A percentile compares a stretch with the other conserved stretches of the same genome.
Evolutionary conservation across 2,113 vertebrate species (phyloP).

Genomic region (Pterocles burchelli): DNA sequence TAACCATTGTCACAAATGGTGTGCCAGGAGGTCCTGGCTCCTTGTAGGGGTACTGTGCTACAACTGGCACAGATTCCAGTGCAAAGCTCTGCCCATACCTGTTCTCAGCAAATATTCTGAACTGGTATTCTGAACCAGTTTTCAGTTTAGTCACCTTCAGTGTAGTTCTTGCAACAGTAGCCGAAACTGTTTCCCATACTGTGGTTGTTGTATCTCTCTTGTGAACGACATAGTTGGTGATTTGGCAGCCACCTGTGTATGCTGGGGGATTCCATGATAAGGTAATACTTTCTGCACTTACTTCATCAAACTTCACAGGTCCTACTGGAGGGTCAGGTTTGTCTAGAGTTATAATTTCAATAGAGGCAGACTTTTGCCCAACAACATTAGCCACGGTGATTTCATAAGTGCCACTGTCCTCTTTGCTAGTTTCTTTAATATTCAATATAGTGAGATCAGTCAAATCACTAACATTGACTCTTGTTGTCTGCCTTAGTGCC

Average conservation of each 20-base stretch:
- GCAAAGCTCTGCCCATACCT: slow-evolving; percentile 95
- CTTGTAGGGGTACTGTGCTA: slow-evolving; percentile 96
- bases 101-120: slow-evolving; percentile 98
- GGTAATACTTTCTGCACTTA: slow-evolving; percentile 93
- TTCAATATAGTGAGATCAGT: slow-evolving; percentile 82
- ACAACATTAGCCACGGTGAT: slow-evolving; percentile 86
- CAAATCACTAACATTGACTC: slow-evolving; percentile 86
- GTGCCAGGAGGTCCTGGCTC: slow-evolving; percentile 97
- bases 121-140: slow-evolving; percentile 96
- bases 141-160: slow-evolving; percentile 91
- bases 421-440: slow-evolving; percentile 91
- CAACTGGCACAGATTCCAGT: slow-evolving; percentile 85
- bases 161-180: slow-evolving; percentile 89
- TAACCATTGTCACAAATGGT: slow-evolving; percentile 86
- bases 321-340: slow-evolving; percentile 94
- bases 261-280: slow-evolving; percentile 92
- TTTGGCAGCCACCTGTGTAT: slow-evolving; percentile 91
- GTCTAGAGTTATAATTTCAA: slow-evolving; percentile 94
- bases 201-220: slow-evolving; percentile 94
- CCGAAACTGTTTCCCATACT: slow-evolving; percentile 91
- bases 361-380: slow-evolving; percentile 88
- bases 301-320: slow-evolving; percentile 92
- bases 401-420: slow-evolving; percentile 91
- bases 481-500: slow-evolving; percentile 90
- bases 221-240: slow-evolving; percentile 96